phyloP scores from a whole-genome alignment of 1,140 invertebrate genomes.

The Drosophila orena region DNA sequence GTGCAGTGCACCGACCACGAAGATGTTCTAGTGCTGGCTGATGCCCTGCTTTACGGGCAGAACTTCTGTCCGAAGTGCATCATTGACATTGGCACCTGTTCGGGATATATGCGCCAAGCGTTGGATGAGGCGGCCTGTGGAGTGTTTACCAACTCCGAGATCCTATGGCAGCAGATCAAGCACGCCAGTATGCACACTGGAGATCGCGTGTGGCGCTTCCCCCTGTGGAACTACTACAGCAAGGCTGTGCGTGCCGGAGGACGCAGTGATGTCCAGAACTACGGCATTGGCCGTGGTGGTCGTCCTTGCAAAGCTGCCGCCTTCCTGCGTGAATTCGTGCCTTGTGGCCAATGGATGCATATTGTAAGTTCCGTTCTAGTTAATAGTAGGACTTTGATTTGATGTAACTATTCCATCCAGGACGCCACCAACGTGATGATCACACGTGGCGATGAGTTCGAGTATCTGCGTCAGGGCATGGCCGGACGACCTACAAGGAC shows the following conservation, averaged over 20 bases:
- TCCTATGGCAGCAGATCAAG: slow-evolving; percentile 88
- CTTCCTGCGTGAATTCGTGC: slow-evolving; percentile 94
- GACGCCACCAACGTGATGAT: slow-evolving; percentile 81
- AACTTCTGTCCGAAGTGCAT: slow-evolving; percentile 89
- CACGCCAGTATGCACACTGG: slow-evolving; percentile 90
- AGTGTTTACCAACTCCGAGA: slow-evolving; percentile 91
- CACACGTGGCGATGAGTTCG: slow-evolving; percentile 85
- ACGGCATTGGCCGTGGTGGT: slow-evolving; percentile 88
- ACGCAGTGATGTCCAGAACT: slow-evolving; percentile 93
- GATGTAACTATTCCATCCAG: slow-evolving; percentile 3
- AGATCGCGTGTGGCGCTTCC: slow-evolving; percentile 96
- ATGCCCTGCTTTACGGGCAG: slow-evolving; percentile 93
- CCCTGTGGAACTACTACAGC: slow-evolving; percentile 92
- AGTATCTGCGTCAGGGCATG: slow-evolving; percentile 87
- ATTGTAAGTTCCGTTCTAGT: slow-evolving; percentile 91
- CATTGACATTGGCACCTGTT: slow-evolving; percentile 94
- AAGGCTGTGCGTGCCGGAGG: slow-evolving; percentile 89
- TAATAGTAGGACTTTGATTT: slow-evolving; percentile 83
- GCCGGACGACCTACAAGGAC: slow-evolving; percentile 93
- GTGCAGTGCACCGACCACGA: slow-evolving; percentile 97
- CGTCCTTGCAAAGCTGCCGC: slow-evolving; percentile 95
- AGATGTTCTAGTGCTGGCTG: slow-evolving; percentile 94
- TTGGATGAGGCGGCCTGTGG: slow-evolving; percentile 90
- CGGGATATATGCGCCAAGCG: slow-evolving; percentile 90
- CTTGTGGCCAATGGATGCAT: slow-evolving; percentile 91